A percentile compares a stretch with the other conserved stretches of the same genome.
Evolutionary conservation across 2,797 vertebrate genomes (phyloP).

Genomic region (Sebastes jordani): DNA sequence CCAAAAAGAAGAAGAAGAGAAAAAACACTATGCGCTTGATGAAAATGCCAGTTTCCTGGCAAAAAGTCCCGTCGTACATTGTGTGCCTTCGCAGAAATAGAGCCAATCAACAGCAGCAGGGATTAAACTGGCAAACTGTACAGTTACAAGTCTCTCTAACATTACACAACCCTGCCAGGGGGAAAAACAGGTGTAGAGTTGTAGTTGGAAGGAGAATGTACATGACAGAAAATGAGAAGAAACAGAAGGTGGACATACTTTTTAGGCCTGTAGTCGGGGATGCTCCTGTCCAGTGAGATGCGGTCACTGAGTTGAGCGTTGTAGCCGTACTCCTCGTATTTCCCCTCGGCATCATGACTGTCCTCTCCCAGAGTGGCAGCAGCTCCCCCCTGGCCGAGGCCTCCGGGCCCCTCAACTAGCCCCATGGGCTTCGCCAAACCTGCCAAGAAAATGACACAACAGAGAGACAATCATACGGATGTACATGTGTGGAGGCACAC

Average conservation of each 20-base stretch:
- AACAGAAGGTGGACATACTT: constrained; percentile 82
- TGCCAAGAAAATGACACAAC: constrained; percentile 64
- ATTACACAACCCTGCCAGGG: background rate
- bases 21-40: background rate
- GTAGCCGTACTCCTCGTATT: constrained; percentile 96
- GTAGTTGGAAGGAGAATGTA: constrained; percentile 4
- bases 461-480: constrained; percentile 28
- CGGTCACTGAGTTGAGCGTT: constrained; percentile 96
- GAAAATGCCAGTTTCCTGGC: constrained; percentile 15
- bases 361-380: constrained; percentile 92
- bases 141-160: constrained; percentile 12
- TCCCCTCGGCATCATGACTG: constrained; percentile 88
- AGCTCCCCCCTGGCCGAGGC: constrained; percentile 93
- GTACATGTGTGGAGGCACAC: background rate
- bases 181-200: constrained; percentile 25
- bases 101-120: constrained; percentile 41
- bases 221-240: constrained; percentile 13
- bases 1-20: background rate
- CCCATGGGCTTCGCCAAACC: constrained; percentile 97
- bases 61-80: constrained; percentile 5
- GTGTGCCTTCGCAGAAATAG: constrained; percentile 44
- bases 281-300: constrained; percentile 96
- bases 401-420: constrained; percentile 95
- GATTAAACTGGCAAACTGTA: constrained; percentile 34
- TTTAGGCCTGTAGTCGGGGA: constrained; percentile 97